Percentiles rank a stretch among this genome's conserved stretches.
Conservation (phyloP, 2,888 invertebrate genomes). For the Coleophora flavipennella region DNA sequence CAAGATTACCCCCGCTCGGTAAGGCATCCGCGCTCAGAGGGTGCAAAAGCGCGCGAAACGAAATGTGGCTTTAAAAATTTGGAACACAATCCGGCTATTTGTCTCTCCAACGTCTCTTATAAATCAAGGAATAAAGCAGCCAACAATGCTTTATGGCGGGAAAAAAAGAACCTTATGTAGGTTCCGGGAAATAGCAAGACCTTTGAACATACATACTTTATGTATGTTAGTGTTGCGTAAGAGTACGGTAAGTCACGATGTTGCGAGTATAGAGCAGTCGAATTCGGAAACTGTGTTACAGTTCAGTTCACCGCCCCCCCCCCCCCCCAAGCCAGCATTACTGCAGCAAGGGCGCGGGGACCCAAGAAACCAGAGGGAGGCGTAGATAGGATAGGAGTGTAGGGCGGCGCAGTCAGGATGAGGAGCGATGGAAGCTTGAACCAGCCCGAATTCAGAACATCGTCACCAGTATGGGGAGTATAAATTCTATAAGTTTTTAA, state of each 20-base stretch:
- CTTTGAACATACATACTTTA: slow-evolving; percentile 58
- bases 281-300: background rate
- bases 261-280: slow-evolving; percentile 6
- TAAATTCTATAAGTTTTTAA: too few species aligned
- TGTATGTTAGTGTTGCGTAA: slow-evolving; percentile 62
- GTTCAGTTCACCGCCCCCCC: too few species aligned
- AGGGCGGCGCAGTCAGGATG: too few species aligned
- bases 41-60: slow-evolving; percentile 73
- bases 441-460: too few species aligned
- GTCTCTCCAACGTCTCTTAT: slow-evolving; percentile 82
- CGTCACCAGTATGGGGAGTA: too few species aligned
- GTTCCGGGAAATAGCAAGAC: slow-evolving; percentile 66
- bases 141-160: slow-evolving; percentile 75
- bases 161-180: slow-evolving; percentile 71
- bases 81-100: slow-evolving; percentile 85
- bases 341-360: too few species aligned
- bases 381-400: too few species aligned
- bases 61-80: slow-evolving; percentile 86
- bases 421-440: too few species aligned
- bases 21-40: slow-evolving; percentile 52
- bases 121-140: slow-evolving; percentile 79
- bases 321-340: too few species aligned
- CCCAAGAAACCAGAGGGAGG: too few species aligned
- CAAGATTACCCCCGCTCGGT: slow-evolving; percentile 39
- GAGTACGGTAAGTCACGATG: slow-evolving; percentile 29